Evolutionary conservation across 1,140 invertebrate genomes (phyloP).

Genomic region (Pseudomyrmex flavicornis): DNA sequence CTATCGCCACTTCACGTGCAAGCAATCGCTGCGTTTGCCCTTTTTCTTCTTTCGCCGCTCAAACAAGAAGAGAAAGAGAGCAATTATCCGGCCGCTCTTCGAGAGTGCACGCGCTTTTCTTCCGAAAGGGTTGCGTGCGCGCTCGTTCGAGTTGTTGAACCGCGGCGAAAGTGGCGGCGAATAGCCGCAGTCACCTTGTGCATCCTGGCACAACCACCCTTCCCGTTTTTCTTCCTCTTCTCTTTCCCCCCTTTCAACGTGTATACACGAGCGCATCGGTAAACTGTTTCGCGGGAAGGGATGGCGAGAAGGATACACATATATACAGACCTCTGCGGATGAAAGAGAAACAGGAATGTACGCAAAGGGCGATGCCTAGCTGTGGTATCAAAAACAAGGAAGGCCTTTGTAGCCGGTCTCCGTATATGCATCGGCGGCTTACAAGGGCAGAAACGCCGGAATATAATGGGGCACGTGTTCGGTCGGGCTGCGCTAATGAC

Average conservation of each 20-base stretch:
- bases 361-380: conserved; percentile 17
- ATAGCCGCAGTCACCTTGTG: background rate
- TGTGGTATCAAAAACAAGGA: conserved; percentile 66
- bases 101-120: conserved; percentile 4
- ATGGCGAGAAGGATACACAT: background rate
- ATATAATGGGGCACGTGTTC: conserved; percentile 75
- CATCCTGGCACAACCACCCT: conserved; percentile 2
- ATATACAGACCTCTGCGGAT: background rate
- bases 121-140: conserved; percentile 57
- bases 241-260: background rate
- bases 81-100: conserved; percentile 54
- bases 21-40: conserved; percentile 3
- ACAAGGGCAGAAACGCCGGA: conserved; percentile 34
- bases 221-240: background rate
- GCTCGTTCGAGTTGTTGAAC: conserved; percentile 48
- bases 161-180: conserved; percentile 21
- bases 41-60: conserved; percentile 51
- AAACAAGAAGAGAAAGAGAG: conserved; percentile 23
- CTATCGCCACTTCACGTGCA: conserved; percentile 16
- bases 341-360: background rate
- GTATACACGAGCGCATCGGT: conserved; percentile 54
- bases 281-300: conserved; percentile 28
- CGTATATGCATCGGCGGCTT: conserved; percentile 1
- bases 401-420: conserved; percentile 65
- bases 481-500: conserved; percentile 68